Evolutionary conservation across 37 sponge, comb jelly and placozoan genomes (phyloP), one percentile per base, ranked within the genome.

Genomic region (Lycopodina hypogea): DNA sequence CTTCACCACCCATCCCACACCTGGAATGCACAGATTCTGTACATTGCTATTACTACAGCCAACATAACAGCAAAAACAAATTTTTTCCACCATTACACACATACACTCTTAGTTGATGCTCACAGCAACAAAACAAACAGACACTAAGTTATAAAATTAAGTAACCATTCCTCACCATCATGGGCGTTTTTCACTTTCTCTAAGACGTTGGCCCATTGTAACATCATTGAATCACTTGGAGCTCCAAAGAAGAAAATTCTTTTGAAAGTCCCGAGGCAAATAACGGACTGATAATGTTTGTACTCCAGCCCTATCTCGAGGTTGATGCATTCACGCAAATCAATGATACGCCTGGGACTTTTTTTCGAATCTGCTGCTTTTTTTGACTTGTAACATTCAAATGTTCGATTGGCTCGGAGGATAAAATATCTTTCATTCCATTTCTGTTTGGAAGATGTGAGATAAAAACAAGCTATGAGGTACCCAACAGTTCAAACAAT

Each of bases 241-340:
- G 91, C 87, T 18, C 74, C 83, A 58, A 85, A 82, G 76, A 86
- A 90, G 77, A 83, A 90, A 17, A 74, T 82, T 34, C 87, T 63
- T 50, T 86, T 82, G 76, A 86, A 78, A 21, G 91, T 90, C 32
- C 83, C 76, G n/a, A 90, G 76, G 35, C 87, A 53, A 2, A 90
- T 37, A 1, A 90, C 71, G 50, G 83, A 78, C 17, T 83, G 66
- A 29, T 73, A 58, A 19, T 83, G 74, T 48, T 79, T 78, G 72
- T 86, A 86, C 69, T 86, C 83, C 76, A 90, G 71, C 7, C 91
- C 91, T 40, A 90, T 45, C 68, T 90, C 87, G 14, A 90, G 69
- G 63, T 65, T 78, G 62, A 86, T 86, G 80, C 91, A 90, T 39
- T 83, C 84, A 1, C 91, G 69, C 15, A 90, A 70, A 56, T 90